Conservation (phyloP, 2,888 invertebrate genomes). For the Globia sparganii region DNA sequence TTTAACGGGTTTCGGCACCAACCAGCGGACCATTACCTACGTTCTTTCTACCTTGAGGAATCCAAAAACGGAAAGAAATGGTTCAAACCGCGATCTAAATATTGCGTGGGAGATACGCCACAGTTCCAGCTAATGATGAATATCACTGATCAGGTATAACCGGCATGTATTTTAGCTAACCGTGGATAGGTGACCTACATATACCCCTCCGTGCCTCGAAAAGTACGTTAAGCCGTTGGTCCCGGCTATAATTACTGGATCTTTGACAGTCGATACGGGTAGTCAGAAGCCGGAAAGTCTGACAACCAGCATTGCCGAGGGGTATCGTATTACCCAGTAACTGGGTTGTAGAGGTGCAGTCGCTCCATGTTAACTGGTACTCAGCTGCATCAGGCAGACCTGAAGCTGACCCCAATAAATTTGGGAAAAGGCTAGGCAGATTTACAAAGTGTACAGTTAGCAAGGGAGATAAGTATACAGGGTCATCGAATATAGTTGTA, state of each 20-base stretch:
- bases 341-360: not conserved
- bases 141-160: slow-evolving; percentile 77
- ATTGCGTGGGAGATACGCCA: slow-evolving; percentile 92
- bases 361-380: no score
- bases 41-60: slow-evolving; percentile 94
- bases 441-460: no score
- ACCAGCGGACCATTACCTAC: slow-evolving; percentile 97
- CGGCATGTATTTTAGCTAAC: not conserved
- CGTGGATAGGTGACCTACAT: not conserved
- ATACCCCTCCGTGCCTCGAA: not conserved
- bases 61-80: slow-evolving; percentile 63
- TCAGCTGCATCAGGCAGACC: no score
- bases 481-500: no score
- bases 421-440: no score
- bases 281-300: no score
- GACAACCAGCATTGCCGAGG: no score
- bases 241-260: not conserved
- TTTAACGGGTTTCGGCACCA: slow-evolving; percentile 95
- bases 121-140: slow-evolving; percentile 93
- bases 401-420: no score
- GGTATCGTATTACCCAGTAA: no score
- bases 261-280: not conserved
- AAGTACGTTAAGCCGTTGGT: not conserved
- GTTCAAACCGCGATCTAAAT: slow-evolving; percentile 75
- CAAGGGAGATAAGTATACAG: no score